Evolutionary conservation across 1,140 invertebrate species (phyloP), one percentile per base, ranked within the genome.

Genomic region (Cyclina sinensis): DNA sequence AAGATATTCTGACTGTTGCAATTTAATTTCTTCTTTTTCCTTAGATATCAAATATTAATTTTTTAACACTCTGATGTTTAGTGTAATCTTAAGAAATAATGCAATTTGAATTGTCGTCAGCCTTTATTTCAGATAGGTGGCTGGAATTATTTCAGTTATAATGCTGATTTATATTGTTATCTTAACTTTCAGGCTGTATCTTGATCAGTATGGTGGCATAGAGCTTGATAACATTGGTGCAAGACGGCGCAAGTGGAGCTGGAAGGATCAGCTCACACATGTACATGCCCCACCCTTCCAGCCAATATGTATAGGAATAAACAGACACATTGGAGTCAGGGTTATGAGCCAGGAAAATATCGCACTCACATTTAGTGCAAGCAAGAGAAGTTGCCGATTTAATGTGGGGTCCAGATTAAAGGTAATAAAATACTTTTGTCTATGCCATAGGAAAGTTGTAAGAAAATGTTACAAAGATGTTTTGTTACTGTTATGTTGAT

Each of bases 261-360:
- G 95, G 95, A 92, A 92, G 74, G 94, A 95, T 48, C 92, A 92
- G 39, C 86, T 91, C 30, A 92, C 90, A 0, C 95, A 95, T 86
- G 93, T 95, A 0, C 95, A 95, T 89, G 95, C 95, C 0, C 95
- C 95, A 5, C 95, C 95, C 18, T 94, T 95, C 79, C 95, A 95
- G 84, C 94, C 95, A 1, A 92, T 95, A 68, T 93, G 92, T 43
- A 92, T 95, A 82, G 91, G 91, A 11, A 68, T 95, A 12, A 95
- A 94, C 74, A 88, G 82, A 12, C 65, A 93, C 59, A 87, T 94
- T 0, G 93, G 92, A 14, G 68, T 95, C 0, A 70, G 94, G 43
- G 89, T 95, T 35, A 92, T 95, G 88, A 91, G 89, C 16, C 95
- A 95, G 84, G 94, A 94, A 43, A 93, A 93, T 83, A 94, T 95